Base-by-base conservation (phyloP, 2,888 invertebrate genomes). In the Hofmannophila pseudospretella region DNA sequence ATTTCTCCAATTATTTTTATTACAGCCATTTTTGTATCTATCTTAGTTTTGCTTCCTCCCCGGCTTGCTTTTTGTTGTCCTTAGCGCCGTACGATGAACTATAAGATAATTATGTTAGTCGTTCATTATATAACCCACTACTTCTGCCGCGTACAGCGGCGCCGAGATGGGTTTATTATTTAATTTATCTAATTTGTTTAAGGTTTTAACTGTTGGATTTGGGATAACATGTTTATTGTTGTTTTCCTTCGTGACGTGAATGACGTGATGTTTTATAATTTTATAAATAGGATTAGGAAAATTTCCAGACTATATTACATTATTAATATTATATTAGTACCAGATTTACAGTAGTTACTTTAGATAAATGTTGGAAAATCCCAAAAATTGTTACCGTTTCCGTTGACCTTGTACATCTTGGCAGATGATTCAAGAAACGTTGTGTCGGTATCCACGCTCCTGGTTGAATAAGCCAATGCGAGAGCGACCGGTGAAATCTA, bases 111-210 rank as follows among this genome's bases (percentile, higher is more conserved):
- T 28, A 11, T 28, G 11, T 28, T 7, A 12, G 3, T 1, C 5
- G 7, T 28, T 9, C 10, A 8, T 28, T 28, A 28, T 28, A 28
- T 28, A 28, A 13, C 13, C 5, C 12, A 8, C 5, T 9, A 12
- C n/a, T 2, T 12, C 28, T 12, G 2, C 11, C 12, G 28, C 28
- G 8, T 7, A 7, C 5, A 11, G 7, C n/a, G 28, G 28, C 28
- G 11, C 11, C 28, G 7, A 28, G 4, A 12, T 8, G 4, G n/a
- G 9, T 23, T 28, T 28, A 28, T 12, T 11, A 28, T 12, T 11
- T 7, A 28, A 7, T 28, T 28, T 28, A 28, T 28, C 28, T 28
- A 3, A 28, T 28, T 28, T 28, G 12, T 28, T 7, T 28, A 28
- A 26, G 28, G 28, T 7, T 28, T 12, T 28, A 7, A 2, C 12